A percentile compares a stretch with the other conserved stretches of the same genome.
These are phyloP conservation scores for Hormaphis cornu DNA, from an alignment of 1,140 invertebrate genomes.

Conservation along the genomic window DNA sequence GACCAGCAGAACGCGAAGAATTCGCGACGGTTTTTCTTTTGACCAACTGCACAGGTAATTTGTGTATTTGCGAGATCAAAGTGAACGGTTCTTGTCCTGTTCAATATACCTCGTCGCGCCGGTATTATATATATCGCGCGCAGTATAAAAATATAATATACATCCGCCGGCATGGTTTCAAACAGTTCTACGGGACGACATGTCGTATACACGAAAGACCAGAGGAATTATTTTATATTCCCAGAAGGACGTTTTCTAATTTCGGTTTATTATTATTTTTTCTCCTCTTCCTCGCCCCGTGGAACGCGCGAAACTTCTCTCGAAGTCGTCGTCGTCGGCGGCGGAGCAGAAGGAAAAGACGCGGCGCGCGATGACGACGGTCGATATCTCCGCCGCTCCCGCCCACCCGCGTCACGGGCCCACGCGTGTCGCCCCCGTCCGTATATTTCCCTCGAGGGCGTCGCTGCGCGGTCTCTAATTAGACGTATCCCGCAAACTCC, in stretches of 20 bases:
- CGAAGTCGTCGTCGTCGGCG: background rate
- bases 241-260: conserved; percentile 15
- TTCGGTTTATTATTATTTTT: background rate
- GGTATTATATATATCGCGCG: too few relatives aligned
- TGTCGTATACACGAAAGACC: background rate
- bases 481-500: conserved; percentile 24
- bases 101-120: too few relatives aligned
- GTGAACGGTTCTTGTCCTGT: too few relatives aligned
- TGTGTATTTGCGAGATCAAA: too few relatives aligned
- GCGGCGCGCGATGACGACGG: background rate
- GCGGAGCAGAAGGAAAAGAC: too few relatives aligned
- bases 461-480: conserved; percentile 18
- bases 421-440: background rate
- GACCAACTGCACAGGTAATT: too few relatives aligned
- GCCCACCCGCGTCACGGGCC: background rate
- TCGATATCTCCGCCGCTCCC: background rate
- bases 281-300: background rate
- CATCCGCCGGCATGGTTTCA: background rate
- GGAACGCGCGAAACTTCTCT: background rate
- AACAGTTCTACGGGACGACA: background rate
- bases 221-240: background rate
- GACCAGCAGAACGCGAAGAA: too few relatives aligned
- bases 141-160: too few relatives aligned
- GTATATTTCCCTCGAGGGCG: conserved; percentile 24
- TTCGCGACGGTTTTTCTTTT: too few relatives aligned